Evolutionary conservation across 1,140 invertebrate species (phyloP), one percentile per base, ranked within the genome.

Genomic region (Penaeus chinensis): DNA sequence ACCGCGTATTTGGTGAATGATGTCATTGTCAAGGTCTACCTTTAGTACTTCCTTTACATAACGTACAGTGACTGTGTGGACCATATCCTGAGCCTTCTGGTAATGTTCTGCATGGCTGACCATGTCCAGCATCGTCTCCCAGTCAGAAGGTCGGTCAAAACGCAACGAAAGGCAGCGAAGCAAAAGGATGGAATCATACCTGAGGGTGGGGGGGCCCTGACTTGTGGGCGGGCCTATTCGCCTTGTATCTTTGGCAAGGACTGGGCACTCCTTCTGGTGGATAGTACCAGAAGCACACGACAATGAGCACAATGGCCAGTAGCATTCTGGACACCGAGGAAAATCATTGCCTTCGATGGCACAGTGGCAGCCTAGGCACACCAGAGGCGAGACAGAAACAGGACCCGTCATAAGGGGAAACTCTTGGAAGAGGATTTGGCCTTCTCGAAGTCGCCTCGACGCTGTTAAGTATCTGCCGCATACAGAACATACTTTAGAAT

Each of bases 341-440:
- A 90, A 81, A 37, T 89, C 65, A 19, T 80, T 24, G 5, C 69
- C 63, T 5, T 47, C 37, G 16, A 90, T 87, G 63, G 76, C 27
- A 4, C 32, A 61, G 66, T 89, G 77, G 61, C 90, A 90, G 22
- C 89, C 85, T 5, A 90, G 84, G 77, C 90, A 90, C 47, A 90
- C 22, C 24, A 85, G 85, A 13, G 85, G 47, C 0, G 84, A 89
- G 54, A 74, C 77, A 42, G 87, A 80, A 61, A 90, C 61, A 0
- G 96, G 96, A 1, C 95, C 96, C 90, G 94, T 93, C 1, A 96
- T 93, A 18, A 97, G 91, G 0, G 96, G 95, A n/a, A 93, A 92
- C 91, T 97, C 96, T 42, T 94, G 7, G 95, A 92, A 90, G 8
- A 97, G 92, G 5, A 97, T 92, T 91, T 97, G 96, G 3, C 96